Evolutionary conservation across 2,113 vertebrate genomes (phyloP), one percentile per base, ranked within the genome.

Genomic region (Oncorhynchus nerka): DNA sequence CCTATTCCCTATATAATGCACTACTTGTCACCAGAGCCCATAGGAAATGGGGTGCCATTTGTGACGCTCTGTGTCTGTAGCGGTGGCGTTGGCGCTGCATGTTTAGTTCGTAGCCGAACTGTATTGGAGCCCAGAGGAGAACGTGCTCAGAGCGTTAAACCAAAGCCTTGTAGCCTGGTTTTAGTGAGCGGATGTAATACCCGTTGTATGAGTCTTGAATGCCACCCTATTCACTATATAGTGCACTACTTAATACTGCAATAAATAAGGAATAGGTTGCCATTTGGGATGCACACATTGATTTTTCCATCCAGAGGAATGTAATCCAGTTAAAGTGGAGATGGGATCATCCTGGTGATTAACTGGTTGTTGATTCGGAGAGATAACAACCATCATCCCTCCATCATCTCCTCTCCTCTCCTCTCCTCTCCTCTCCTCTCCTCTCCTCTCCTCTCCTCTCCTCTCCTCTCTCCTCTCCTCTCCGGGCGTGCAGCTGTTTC

Each of bases 351-450:
- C 32, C 79, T 69, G 51, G 70, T 85, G 84, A 91, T 92, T 81
- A 87, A 86, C 82, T 88, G 85, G 89, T 88, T 91, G 81, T 89
- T 87, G 88, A 83, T 79, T 83, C 76, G 62, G 75, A 69, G 70
- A 84, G 76, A 70, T 83, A 30, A 49, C 74, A 67, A 28, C 62
- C 77, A 83, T 90, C 84, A 79, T 79, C 78, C 79, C 71, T 79
- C 77, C 76, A 34, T 34, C 34, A 1, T 79, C n/a, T 3, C 34
- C 39, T 39, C 39, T 39, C 39, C 30, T 24, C 39, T 39, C 39
- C 39, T 39, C 39, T 39, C 34, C 15, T 51, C 15, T 39, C 34
- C 34, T 39, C 34, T 61, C 57, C 57, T 61, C 57, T 61, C 57
- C 57, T 61, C 57, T n/a, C n/a, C 15, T 8, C 57, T n/a, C n/a